Percentiles rank a stretch among this genome's conserved stretches.
These are phyloP conservation scores for Todus mexicanus DNA, from an alignment of 2,797 vertebrate species.

Conservation along the genomic window DNA sequence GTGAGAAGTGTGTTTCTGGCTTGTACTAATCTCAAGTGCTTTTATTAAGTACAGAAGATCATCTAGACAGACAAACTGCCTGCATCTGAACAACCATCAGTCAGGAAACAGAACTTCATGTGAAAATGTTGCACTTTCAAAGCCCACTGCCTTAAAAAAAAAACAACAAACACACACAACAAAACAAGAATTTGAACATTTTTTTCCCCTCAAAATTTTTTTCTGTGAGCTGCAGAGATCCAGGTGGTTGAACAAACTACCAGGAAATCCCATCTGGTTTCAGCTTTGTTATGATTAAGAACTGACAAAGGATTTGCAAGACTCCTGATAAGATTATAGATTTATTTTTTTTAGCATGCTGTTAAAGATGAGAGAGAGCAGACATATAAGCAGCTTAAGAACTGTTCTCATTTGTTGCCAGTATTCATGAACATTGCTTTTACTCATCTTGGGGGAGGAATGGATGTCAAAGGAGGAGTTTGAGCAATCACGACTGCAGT, in stretches of 20 bases:
- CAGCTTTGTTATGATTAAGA: conserved; percentile 20
- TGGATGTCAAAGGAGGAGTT: neutral
- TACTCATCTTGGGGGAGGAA: neutral
- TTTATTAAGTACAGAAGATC: neutral
- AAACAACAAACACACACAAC: accelerated
- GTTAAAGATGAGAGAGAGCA: conserved; percentile 18
- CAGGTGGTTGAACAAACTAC: neutral
- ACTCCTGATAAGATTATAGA: conserved; percentile 12
- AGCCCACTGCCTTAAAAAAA: no score
- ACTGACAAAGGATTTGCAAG: conserved; percentile 18
- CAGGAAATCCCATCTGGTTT: conserved; percentile 3
- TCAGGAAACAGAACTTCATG: neutral
- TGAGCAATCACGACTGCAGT: neutral
- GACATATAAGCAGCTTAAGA: conserved; percentile 7
- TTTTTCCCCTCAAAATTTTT: neutral
- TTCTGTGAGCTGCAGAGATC: neutral
- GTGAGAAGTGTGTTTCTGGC: neutral
- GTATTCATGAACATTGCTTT: neutral
- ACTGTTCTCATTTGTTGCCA: conserved; percentile 5
- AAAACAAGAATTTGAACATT: neutral
- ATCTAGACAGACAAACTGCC: neutral
- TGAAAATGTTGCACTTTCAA: neutral
- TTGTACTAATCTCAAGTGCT: neutral
- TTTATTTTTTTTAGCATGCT: neutral
- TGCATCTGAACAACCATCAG: neutral